Base-by-base conservation (phyloP, 2,113 vertebrate genomes). In the Apaloderma vittatum region DNA sequence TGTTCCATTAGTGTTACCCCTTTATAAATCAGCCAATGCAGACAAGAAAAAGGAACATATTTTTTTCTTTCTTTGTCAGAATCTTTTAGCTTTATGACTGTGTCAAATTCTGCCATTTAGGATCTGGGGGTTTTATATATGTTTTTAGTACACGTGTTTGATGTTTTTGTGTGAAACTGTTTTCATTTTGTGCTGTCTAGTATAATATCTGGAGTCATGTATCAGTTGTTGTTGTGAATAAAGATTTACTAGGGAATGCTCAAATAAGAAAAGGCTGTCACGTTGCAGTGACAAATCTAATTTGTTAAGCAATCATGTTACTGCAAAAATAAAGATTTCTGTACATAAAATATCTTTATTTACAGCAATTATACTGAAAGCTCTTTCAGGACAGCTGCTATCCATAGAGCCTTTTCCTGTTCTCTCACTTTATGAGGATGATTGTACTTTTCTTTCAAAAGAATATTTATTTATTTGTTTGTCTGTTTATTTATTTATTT, bases 291-390 rank as follows among this genome's bases (percentile, higher is more conserved):
- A 97, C 95, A 98, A 97, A 90, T 88, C 90, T 96, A 94, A 91
- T 90, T 66, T 71, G 90, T 88, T 90, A 97, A 97, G 86, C 55
- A 96, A 86, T 94, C 52, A 74, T 79, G 27, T 80, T 93, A 62
- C 68, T 94, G 71, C 90, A 86, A 94, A 98, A 97, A 97, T 90
- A 95, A 96, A 97, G 72, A 96, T 96, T 93, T 95, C 94, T 94
- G 90, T 91, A 97, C n/a, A 55, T 75, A 96, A 63, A 92, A 90
- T 63, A 90, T 95, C 67, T 97, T 89, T 96, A 97, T 97, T 97
- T 97, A 93, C 80, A 94, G 72, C 59, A 96, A 94, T 97, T 96
- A 88, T 86, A 85, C 66, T 90, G 68, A 93, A 96, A 95, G 43
- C 15, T 92, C 81, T 97, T 95, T 96, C 86, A 89, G 58, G 76